Percentiles rank a stretch among this genome's conserved stretches.
Conservation (phyloP, 2,797 vertebrate genomes). For the Hippocampus kuda region DNA sequence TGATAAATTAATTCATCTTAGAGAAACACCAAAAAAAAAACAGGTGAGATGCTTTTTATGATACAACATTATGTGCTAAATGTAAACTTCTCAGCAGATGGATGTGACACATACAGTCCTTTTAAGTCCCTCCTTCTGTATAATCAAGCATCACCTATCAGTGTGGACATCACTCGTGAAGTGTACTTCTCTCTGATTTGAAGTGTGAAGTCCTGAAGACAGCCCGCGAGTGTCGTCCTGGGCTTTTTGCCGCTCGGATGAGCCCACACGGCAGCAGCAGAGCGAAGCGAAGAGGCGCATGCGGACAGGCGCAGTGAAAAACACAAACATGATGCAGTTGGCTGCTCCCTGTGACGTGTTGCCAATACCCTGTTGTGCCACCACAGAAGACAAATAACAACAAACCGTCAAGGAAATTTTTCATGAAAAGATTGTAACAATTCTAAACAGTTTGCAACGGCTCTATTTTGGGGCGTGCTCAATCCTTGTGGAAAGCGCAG, state of each 20-base stretch:
- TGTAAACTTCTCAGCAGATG: neutral
- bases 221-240: slow-evolving; percentile 6
- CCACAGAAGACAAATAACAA: slow-evolving; percentile 3
- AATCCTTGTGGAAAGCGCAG: too few relatives aligned
- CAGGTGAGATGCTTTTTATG: neutral
- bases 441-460: neutral
- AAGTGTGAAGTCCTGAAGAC: neutral
- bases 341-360: slow-evolving; percentile 95
- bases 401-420: neutral
- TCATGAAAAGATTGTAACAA: neutral
- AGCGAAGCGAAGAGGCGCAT: slow-evolving; percentile 62
- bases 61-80: neutral
- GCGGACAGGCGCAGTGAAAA: slow-evolving; percentile 76
- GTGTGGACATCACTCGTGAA: neutral
- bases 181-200: slow-evolving; percentile 26
- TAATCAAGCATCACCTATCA: slow-evolving; percentile 27
- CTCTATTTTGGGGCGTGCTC: too few relatives aligned
- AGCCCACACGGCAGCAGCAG: slow-evolving; percentile 55
- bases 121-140: neutral
- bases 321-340: slow-evolving; percentile 90
- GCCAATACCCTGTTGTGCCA: slow-evolving; percentile 76
- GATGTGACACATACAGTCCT: neutral
- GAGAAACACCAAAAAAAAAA: neutral
- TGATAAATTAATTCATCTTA: neutral
- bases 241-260: neutral